Percentiles rank a stretch among this genome's conserved stretches.
Evolutionary conservation across 2,113 vertebrate species (phyloP).

Genomic region (Crotophaga sulcirostris): DNA sequence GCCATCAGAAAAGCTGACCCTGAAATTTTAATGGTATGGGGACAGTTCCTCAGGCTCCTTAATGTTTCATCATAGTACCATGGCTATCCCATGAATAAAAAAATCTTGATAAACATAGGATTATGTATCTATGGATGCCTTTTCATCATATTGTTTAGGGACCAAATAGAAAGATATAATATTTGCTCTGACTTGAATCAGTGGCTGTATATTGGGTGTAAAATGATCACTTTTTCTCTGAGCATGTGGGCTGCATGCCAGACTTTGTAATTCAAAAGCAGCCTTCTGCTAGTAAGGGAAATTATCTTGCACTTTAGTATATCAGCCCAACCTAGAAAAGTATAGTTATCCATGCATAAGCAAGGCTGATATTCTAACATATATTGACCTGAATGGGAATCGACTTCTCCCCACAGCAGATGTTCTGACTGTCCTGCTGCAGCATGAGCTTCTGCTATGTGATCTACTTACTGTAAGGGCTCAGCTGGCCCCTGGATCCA

Average conservation of each 20-base stretch:
- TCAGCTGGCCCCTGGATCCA: background rate
- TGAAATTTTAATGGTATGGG: background rate
- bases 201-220: background rate
- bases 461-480: background rate
- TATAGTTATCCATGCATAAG: background rate
- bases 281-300: background rate
- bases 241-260: background rate
- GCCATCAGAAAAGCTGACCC: background rate
- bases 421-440: background rate
- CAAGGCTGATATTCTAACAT: background rate
- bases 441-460: background rate
- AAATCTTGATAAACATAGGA: background rate
- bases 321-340: background rate
- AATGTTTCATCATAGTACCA: background rate
- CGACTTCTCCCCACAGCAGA: background rate
- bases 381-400: background rate
- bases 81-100: background rate
- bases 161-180: background rate
- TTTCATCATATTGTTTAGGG: background rate
- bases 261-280: background rate
- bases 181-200: background rate
- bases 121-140: background rate
- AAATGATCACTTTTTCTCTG: background rate
- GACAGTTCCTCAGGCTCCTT: background rate
- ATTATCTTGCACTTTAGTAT: background rate